phyloP scores from a whole-genome alignment of 2,113 vertebrate species.

The Onychostoma macrolepis region DNA sequence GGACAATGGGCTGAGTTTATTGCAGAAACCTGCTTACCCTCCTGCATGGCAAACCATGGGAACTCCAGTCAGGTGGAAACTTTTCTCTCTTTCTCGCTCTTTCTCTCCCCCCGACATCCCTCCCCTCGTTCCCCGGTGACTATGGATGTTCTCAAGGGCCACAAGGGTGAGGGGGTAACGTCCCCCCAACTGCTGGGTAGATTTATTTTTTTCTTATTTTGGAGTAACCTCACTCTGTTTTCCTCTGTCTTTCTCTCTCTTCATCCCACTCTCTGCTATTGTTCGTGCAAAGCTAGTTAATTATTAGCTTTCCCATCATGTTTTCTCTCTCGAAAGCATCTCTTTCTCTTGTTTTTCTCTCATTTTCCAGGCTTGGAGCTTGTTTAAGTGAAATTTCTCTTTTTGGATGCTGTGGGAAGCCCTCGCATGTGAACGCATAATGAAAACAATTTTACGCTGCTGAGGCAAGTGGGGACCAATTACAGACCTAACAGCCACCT shows the following conservation, averaged over 20 bases:
- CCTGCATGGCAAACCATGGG: constrained; percentile 97
- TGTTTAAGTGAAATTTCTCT: constrained; percentile 77
- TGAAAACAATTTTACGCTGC: constrained; percentile 99
- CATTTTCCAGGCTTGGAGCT: constrained; percentile 28
- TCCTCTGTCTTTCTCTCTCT: constrained; percentile 76
- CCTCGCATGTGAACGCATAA: constrained; percentile 93
- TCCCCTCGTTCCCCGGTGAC: constrained; percentile 61
- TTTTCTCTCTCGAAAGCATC: constrained; percentile 60
- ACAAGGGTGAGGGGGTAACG: constrained; percentile 83
- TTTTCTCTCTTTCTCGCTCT: constrained; percentile 81
- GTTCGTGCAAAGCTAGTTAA: constrained; percentile 89
- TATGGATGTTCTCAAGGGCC: constrained; percentile 89
- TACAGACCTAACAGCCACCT: constrained; percentile 99
- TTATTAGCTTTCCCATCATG: constrained; percentile 88
- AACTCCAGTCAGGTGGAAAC: constrained; percentile 99
- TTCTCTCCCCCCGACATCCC: constrained; percentile 56
- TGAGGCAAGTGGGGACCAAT: constrained; percentile 98
- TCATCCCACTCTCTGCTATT: constrained; percentile 75
- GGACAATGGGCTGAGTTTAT: constrained; percentile 99
- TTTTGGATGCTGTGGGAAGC: constrained; percentile 25
- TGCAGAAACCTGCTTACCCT: constrained; percentile 99
- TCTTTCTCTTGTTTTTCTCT: constrained; percentile 4
- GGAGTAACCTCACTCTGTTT: constrained; percentile 34
- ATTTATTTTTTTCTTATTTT: not conserved
- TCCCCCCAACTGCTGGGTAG: constrained; percentile 75